Base-by-base conservation (phyloP, 1,140 invertebrate genomes). In the Drosophila virilis region DNA sequence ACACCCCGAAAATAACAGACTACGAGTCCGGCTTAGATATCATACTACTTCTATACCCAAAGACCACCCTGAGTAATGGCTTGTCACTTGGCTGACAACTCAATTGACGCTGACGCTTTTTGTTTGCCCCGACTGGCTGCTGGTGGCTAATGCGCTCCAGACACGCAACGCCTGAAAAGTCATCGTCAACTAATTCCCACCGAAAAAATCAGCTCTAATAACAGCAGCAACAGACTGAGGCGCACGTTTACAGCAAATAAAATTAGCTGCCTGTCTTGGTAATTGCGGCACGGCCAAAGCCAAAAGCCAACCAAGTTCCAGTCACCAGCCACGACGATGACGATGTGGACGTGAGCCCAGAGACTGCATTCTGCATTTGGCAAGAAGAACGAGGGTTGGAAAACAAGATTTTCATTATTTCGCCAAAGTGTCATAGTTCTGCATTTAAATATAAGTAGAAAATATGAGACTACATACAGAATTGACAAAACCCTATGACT, bases 191-290 rank as follows among this genome's bases (percentile, higher is more conserved):
- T 70, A 66, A 64, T 85, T 85, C 81, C 81, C 81, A 86, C 82
- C 60, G 35, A 55, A 55, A 48, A 35, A 68, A 50, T 52, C 38
- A 73, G 68, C 70, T 54, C 13, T 28, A 74, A 59, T 69, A 70
- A 35, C 50, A 58, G 58, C 46, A 59, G 32, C 57, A 42, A 51
- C 40, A 61, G 79, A 80, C 62, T 50, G 35, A 78, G 78, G 83
- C 74, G 78, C 82, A 86, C 82, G 81, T 85, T 86, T 81, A 71
- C 78, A 81, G 81, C 82, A 85, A 85, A 85, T 81, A 86, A 85
- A 85, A 85, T 85, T 85, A 85, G 82, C 82, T 86, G 81, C 81
- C 76, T 85, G 81, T 86, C 82, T 85, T 81, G 78, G 82, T 85
- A 85, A 85, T 85, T 86, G 81, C 78, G 67, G 80, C 57, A 65